Evolutionary conservation across 2,888 invertebrate genomes (phyloP).

Genomic region (Hecatera dysodea): DNA sequence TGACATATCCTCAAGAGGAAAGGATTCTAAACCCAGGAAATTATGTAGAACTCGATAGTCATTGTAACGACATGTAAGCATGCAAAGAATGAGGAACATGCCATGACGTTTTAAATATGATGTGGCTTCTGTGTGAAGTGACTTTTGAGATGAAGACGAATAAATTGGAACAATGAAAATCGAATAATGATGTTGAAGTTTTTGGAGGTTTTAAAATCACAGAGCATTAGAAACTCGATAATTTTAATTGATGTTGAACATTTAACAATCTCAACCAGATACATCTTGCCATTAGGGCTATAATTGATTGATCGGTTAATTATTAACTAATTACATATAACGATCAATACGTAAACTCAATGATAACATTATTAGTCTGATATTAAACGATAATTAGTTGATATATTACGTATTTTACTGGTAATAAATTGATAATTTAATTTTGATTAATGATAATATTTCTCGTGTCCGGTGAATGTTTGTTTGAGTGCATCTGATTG

Average conservation of each 20-base stretch:
- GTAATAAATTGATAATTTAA: not conserved
- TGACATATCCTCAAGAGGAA: too few species aligned
- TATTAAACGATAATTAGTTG: slow-evolving; percentile 15
- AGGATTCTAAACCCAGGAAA: too few species aligned
- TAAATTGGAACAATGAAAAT: too few species aligned
- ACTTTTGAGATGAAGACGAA: not conserved
- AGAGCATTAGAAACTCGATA: too few species aligned
- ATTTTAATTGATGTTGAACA: too few species aligned
- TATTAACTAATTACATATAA: too few species aligned
- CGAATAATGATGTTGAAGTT: too few species aligned
- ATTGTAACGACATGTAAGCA: too few species aligned
- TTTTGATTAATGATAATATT: slow-evolving; percentile 7
- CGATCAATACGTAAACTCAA: not conserved
- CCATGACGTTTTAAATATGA: not conserved
- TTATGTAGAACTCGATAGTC: not conserved
- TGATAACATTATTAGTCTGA: slow-evolving; percentile 13
- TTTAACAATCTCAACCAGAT: not conserved
- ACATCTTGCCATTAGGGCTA: not conserved
- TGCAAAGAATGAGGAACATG: too few species aligned
- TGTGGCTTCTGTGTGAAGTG: not conserved
- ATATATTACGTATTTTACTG: not conserved
- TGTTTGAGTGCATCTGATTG: slow-evolving; percentile 5
- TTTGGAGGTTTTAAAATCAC: too few species aligned
- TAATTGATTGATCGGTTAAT: slow-evolving; percentile 17
- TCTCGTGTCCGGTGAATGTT: not conserved